These are phyloP conservation scores for Gastracanthus pulcherrimus DNA, from an alignment of 2,888 invertebrate species.

Conservation along the genomic window DNA sequence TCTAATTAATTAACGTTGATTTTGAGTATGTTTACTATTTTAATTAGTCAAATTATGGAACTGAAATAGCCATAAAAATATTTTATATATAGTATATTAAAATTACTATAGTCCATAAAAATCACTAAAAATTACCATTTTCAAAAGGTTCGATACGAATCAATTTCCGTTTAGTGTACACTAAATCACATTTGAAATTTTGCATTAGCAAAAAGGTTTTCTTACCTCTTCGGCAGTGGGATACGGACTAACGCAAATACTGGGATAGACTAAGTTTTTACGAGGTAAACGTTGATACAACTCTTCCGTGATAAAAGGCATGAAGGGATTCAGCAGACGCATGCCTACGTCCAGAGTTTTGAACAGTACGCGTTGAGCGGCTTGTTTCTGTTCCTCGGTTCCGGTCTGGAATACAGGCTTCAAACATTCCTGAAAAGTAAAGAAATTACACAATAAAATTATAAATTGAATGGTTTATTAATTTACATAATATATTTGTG, in stretches of 20 bases:
- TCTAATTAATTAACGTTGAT: too few relatives aligned
- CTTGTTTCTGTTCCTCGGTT: conserved; percentile 79
- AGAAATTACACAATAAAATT: too few relatives aligned
- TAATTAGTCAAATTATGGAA: not conserved
- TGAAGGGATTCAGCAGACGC: conserved; percentile 94
- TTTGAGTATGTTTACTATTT: not conserved
- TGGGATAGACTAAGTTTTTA: conserved; percentile 82
- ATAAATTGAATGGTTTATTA: conserved; percentile 35
- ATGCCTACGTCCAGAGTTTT: conserved; percentile 91
- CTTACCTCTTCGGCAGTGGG: conserved; percentile 81
- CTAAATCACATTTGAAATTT: too few relatives aligned
- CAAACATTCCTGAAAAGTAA: conserved; percentile 86
- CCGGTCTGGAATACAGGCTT: conserved; percentile 90
- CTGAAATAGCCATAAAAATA: conserved; percentile 19
- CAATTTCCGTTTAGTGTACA: too few relatives aligned
- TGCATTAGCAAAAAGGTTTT: too few relatives aligned
- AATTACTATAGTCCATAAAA: too few relatives aligned
- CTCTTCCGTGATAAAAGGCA: conserved; percentile 98
- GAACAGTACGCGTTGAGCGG: conserved; percentile 88
- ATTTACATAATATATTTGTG: not conserved
- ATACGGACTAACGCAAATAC: conserved; percentile 94
- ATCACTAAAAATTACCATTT: too few relatives aligned
- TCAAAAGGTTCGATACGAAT: too few relatives aligned
- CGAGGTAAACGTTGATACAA: conserved; percentile 93
- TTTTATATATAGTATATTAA: too few relatives aligned